phyloP scores from a whole-genome alignment of 2,888 invertebrate species.

The Drosophila neutralis region DNA sequence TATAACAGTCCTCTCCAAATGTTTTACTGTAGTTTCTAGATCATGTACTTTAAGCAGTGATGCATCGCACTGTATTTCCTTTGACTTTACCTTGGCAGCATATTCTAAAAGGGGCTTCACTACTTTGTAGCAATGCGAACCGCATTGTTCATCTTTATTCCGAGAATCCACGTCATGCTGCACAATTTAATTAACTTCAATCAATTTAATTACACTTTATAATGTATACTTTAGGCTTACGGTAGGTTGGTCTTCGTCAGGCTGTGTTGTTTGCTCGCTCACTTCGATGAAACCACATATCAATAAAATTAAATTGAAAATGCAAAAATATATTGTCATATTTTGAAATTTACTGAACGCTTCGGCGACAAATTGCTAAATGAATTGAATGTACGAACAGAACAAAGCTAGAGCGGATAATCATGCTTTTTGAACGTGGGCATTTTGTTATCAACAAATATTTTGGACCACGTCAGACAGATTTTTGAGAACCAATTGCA shows the following conservation, averaged over 20 bases:
- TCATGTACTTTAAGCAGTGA: neutral
- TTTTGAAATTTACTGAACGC: neutral
- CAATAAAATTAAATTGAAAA: slow-evolving; percentile 10
- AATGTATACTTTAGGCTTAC: neutral
- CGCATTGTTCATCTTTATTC: neutral
- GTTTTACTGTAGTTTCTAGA: neutral
- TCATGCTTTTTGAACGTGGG: too few species aligned
- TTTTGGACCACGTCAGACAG: too few species aligned
- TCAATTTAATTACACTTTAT: neutral
- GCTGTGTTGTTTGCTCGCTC: neutral
- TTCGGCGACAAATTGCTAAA: neutral
- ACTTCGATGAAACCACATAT: neutral
- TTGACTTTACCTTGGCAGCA: neutral
- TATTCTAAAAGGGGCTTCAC: neutral
- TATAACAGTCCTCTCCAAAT: neutral
- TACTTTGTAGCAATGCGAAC: neutral
- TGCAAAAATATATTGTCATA: neutral
- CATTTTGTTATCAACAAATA: too few species aligned
- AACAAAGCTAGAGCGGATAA: neutral
- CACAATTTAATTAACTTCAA: neutral
- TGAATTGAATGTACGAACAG: neutral
- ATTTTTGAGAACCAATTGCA: too few species aligned
- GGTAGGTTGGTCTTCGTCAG: neutral
- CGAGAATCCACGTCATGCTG: neutral
- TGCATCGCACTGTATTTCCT: slow-evolving; percentile 17